Evolutionary conservation across 2,113 vertebrate species (phyloP).

Genomic region (Sinocyclocheilus rhinocerous): DNA sequence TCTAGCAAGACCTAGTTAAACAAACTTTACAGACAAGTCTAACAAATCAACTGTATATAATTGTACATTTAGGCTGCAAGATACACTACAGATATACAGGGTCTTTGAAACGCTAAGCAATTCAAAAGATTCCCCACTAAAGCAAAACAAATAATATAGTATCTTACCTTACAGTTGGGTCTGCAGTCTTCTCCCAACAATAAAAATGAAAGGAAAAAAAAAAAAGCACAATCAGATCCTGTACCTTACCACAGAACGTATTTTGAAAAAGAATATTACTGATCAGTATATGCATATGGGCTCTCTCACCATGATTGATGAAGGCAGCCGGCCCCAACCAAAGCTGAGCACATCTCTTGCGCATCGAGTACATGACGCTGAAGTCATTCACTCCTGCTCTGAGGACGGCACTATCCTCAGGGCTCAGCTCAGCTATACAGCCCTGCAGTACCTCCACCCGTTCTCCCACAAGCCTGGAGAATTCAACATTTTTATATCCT

Average conservation of each 20-base stretch:
- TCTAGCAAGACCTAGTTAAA: too few species aligned
- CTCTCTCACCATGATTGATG: too few species aligned
- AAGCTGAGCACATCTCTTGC: constrained; percentile 88
- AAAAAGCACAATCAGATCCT: too few species aligned
- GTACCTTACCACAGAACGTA: too few species aligned
- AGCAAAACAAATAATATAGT: too few species aligned
- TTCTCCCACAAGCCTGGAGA: constrained; percentile 82
- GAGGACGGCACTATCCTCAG: constrained; percentile 82
- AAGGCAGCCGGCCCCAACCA: constrained; percentile 73
- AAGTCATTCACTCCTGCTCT: constrained; percentile 89
- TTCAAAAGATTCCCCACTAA: too few species aligned
- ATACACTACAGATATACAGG: background rate
- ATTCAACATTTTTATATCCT: background rate
- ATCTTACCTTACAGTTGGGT: too few species aligned
- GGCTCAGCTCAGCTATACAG: constrained; percentile 87
- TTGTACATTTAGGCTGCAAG: background rate
- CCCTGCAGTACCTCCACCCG: constrained; percentile 86
- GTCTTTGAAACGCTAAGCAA: background rate
- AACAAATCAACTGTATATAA: background rate
- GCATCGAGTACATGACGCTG: constrained; percentile 94
- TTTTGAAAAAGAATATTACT: background rate
- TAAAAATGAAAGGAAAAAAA: too few species aligned
- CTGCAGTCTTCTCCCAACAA: too few species aligned
- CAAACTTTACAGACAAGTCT: background rate
- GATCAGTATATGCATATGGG: too few species aligned